phyloP scores from a whole-genome alignment of 2,113 vertebrate species.

The Chascanopsetta lugubris region DNA sequence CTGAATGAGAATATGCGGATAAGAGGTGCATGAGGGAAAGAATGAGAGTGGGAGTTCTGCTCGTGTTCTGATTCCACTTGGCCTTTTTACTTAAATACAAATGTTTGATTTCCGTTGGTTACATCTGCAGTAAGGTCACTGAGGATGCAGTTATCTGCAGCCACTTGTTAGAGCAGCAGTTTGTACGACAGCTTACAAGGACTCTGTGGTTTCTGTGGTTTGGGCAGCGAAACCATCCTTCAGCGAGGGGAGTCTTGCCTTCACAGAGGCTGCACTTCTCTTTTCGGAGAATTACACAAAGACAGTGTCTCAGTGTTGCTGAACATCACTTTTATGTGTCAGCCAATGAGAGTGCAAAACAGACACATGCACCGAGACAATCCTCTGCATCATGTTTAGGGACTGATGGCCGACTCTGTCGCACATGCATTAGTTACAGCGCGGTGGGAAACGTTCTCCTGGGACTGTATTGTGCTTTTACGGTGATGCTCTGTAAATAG shows the following conservation, averaged over 20 bases:
- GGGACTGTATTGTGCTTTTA: conserved; percentile 67
- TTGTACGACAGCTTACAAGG: conserved; percentile 36
- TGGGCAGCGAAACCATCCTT: conserved; percentile 16
- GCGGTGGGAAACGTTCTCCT: conserved; percentile 48
- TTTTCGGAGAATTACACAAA: conserved; percentile 22
- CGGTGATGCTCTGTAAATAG: conserved; percentile 73
- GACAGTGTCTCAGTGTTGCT: conserved; percentile 6
- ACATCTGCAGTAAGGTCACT: conserved; percentile 28
- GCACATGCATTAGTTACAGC: conserved; percentile 71
- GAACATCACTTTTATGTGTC: conserved; percentile 18
- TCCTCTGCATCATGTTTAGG: conserved; percentile 62
- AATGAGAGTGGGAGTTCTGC: conserved; percentile 34
- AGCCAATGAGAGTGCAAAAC: conserved; percentile 45
- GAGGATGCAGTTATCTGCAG: conserved; percentile 30
- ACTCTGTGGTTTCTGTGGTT: conserved; percentile 33
- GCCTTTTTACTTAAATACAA: conserved; percentile 59
- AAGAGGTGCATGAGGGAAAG: conserved; percentile 33
- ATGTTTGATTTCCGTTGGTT: conserved; percentile 42
- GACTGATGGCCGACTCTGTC: conserved; percentile 64
- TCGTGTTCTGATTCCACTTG: conserved; percentile 40
- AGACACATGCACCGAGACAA: conserved; percentile 61
- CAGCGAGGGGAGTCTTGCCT: conserved; percentile 16
- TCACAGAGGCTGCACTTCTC: conserved; percentile 23
- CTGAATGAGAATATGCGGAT: conserved; percentile 67
- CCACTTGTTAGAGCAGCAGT: conserved; percentile 25